Conservation (phyloP, 2,888 invertebrate genomes). For the Drosophila anomelani region DNA sequence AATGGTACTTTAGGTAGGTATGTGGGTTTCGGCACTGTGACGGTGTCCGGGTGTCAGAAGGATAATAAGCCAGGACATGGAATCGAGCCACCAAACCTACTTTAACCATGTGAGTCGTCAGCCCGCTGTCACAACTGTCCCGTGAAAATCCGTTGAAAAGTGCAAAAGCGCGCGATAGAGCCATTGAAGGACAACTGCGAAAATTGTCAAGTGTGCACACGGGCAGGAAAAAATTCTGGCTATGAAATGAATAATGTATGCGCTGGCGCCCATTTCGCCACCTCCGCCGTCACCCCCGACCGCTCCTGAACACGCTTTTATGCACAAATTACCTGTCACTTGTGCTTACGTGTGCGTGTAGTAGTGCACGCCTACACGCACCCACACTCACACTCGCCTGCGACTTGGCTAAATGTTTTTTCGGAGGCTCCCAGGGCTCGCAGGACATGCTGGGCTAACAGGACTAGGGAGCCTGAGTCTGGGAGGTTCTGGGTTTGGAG, state of each 20-base stretch:
- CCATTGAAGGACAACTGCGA: constrained; percentile 44
- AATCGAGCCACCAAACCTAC: constrained; percentile 20
- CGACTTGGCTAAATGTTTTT: constrained; percentile 36
- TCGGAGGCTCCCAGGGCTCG: constrained; percentile 1
- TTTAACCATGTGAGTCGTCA: constrained; percentile 10
- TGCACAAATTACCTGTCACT: constrained; percentile 79
- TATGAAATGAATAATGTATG: constrained; percentile 70
- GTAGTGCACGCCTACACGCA: constrained; percentile 24
- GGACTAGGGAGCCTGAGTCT: not conserved
- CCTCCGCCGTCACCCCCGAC: not conserved
- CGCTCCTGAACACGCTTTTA: constrained; percentile 48
- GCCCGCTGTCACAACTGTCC: constrained; percentile 38
- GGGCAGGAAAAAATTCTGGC: constrained; percentile 44
- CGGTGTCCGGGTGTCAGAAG: not conserved
- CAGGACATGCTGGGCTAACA: constrained; percentile 1
- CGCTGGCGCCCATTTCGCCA: constrained; percentile 26
- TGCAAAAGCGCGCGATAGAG: constrained; percentile 31
- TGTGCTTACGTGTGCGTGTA: constrained; percentile 58
- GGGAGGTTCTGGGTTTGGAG: constrained; percentile 18
- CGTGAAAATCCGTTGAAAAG: constrained; percentile 53
- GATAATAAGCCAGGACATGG: constrained; percentile 27
- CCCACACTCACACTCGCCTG: constrained; percentile 3
- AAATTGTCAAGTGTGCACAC: constrained; percentile 55
- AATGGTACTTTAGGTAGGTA: not conserved
- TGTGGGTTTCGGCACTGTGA: not conserved